Evolutionary conservation across 2,888 invertebrate species (phyloP), one percentile per base, ranked within the genome.

Genomic region (Schizotus pectinicornis): DNA sequence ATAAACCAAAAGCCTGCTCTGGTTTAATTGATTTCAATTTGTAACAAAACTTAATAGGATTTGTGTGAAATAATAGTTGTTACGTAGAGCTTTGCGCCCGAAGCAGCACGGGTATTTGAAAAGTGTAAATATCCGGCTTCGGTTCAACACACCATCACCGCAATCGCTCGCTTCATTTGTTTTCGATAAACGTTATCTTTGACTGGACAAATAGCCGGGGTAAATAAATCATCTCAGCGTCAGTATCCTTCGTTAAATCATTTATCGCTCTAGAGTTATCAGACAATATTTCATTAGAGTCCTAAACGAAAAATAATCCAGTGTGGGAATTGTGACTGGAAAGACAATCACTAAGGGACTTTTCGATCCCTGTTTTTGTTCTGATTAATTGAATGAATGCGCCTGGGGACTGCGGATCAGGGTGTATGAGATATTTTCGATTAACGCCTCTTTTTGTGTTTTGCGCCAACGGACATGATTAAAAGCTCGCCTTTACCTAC

Each of bases 291-390:
- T 69, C 65, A 69, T 69, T 68, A 64, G 58, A 53, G 62, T 56
- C 61, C 65, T 68, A 67, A 69, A 65, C 69, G 69, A 69, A 69
- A 69, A 69, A 69, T 69, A 67, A 69, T 69, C 64, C 67, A 65
- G 64, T 68, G 63, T 67, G 69, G 67, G 67, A 69, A 65, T 69
- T 69, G 69, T 69, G 69, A 69, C 69, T 60, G 59, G 68, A 55
- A 65, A 69, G 67, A 69, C 69, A 69, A 69, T 69, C 65, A 53
- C 63, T 53, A 37, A 57, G 65, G 64, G 64, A 64, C 52, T 63
- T 61, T 63, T 59, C 63, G 54, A 63, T 63, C 63, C 52, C 58
- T 62, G 62, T 64, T 65, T 64, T 64, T 62, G 63, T 63, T 56
- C 52, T 67, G 67, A 67, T 68, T 66, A 65, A 68, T 68, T 66